Base-by-base conservation (phyloP, 2,888 invertebrate genomes). In the Tinea trinotella region DNA sequence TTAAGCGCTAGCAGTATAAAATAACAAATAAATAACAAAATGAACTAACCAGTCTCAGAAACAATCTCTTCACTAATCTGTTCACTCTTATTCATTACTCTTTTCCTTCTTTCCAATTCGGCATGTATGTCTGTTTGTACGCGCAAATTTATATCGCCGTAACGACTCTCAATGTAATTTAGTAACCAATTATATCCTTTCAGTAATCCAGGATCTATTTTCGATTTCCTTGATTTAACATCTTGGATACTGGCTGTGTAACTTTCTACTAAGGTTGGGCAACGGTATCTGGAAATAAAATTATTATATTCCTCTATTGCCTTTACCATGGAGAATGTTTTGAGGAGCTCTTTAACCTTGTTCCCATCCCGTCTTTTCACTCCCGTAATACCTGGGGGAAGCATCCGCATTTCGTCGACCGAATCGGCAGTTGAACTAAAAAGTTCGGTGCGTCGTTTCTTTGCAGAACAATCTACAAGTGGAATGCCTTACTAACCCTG, bases 231-330 rank as follows among this genome's bases (percentile, higher is more conserved):
- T 0, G 67, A 60, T 19, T 71, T 78, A 0, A 52, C 59, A n/a
- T 68, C 67, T 2, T 64, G 57, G 0, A 65, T 61, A 54, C 71
- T 68, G 0, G 90, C 89, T 12, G 89, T 88, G 76, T 93, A 93
- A 1, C 90, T 90, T 76, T 95, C 94, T 0, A 96, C 91, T 67
- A 93, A 82, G 0, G 95, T 95, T 0, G 94, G 93, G 70, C 94
- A 94, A 64, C 90, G 88, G 70, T 91, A 91, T 60, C 87, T 87
- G 68, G 6, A 65, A 46, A 55, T 52, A 5, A 20, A 15, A 34
- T 20, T 30, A 15, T n/a, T n/a, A n/a, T n/a, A 40, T 52, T 10
- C 4, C 19, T n/a, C n/a, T n/a, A n/a, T n/a, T n/a, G n/a, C n/a
- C n/a, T n/a, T n/a, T n/a, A n/a, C n/a, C n/a, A n/a, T n/a, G n/a